Conservation (phyloP, 2,888 invertebrate species). For the Bibio marci region DNA sequence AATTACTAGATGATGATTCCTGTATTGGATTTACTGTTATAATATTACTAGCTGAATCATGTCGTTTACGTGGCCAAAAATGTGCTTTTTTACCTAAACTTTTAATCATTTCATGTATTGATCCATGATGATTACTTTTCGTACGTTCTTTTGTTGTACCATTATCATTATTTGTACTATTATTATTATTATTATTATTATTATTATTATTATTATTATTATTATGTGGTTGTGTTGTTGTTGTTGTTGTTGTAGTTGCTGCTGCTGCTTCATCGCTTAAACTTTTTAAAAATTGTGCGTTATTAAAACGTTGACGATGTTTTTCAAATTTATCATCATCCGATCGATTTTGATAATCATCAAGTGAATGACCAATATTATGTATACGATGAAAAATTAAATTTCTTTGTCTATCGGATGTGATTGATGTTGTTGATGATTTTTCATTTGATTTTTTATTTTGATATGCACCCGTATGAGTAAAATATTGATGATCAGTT, state of each 20-base stretch:
- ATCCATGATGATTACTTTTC: slow-evolving; percentile 41
- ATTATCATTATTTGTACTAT: not conserved
- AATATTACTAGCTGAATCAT: slow-evolving; percentile 14
- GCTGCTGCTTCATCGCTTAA: slow-evolving; percentile 11
- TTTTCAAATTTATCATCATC: too few species aligned
- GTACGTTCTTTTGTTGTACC: slow-evolving; percentile 4
- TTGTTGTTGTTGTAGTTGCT: slow-evolving; percentile 10
- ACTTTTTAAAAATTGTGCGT: slow-evolving; percentile 23
- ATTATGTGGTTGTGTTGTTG: slow-evolving; percentile 5
- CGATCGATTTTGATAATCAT: slow-evolving; percentile 14
- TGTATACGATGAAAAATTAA: slow-evolving; percentile 24
- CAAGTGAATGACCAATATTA: slow-evolving; percentile 20
- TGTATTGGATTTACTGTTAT: slow-evolving; percentile 30
- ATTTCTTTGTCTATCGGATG: slow-evolving; percentile 15
- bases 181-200: not conserved
- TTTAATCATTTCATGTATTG: slow-evolving; percentile 59
- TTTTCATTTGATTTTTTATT: slow-evolving; percentile 3
- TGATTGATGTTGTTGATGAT: slow-evolving; percentile 17
- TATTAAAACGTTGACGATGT: slow-evolving; percentile 22
- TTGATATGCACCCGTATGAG: slow-evolving; percentile 23
- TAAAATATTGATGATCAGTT: slow-evolving; percentile 28
- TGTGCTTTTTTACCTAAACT: slow-evolving; percentile 60
- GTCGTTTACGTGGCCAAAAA: slow-evolving; percentile 47
- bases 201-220: too few species aligned
- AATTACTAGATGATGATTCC: too few species aligned